Base-by-base conservation (phyloP, 2,113 vertebrate species). In the Myiopsitta monachus region DNA sequence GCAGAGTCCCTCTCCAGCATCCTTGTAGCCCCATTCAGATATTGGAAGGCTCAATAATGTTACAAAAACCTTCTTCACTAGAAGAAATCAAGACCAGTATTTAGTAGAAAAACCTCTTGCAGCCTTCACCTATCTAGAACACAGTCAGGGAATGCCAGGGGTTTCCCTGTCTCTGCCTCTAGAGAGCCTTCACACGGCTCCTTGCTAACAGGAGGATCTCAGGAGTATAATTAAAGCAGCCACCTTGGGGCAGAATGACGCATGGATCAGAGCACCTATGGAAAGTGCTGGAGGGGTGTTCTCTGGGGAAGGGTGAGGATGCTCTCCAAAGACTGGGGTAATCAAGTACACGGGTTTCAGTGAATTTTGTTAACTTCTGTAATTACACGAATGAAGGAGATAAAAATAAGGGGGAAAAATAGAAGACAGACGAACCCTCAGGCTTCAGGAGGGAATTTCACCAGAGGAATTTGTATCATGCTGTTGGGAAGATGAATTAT, bases 151-250 rank as follows among this genome's bases (percentile, higher is more conserved):
- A 95, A 95, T 83, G 94, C 66, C 89, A 92, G 86, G 66, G 83
- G 83, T 87, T 91, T 92, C 78, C 87, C 87, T 54, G 18, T 0
- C 1, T 70, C 61, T 46, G 28, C 26, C 96, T 92, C 94, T 14
- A 13, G 88, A 93, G 92, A 90, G 61, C 39, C 61, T 69, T 78
- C 31, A 8, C 61, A 82, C 47, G 64, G 80, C 68, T 94, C 63
- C 82, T 85, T 33, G 33, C 44, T 73, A 68, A 15, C 1, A 4
- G 2, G 2, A 0, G 3, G 38, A 28, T 92, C 94, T 87, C 96
- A 17, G 62, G 80, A 49, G 95, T 64, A 59, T 80, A 87, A 91
- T 95, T 94, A 95, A 18, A 91, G 69, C 62, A 76, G 57, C 44
- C 87, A 54, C 38, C 70, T 68, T 0, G 0, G 43, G 91, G 87